Evolutionary conservation across 2,113 vertebrate genomes (phyloP).

Genomic region (Clarias macrocephalus): DNA sequence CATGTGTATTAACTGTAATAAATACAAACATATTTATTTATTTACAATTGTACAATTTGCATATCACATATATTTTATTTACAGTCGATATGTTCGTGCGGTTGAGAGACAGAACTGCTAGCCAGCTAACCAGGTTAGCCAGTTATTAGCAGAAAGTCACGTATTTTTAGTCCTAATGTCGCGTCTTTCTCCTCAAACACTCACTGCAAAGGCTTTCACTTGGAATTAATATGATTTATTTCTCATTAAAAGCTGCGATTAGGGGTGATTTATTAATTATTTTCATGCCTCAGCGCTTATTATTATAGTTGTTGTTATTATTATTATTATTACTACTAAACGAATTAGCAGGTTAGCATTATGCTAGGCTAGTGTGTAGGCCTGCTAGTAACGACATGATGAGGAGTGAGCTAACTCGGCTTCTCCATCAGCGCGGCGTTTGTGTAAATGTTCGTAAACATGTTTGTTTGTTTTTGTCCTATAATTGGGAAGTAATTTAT

Average conservation of each 20-base stretch:
- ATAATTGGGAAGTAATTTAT: neutral
- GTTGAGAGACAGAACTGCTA: too few relatives aligned
- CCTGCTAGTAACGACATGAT: neutral
- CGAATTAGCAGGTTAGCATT: conserved; percentile 2
- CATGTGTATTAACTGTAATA: neutral
- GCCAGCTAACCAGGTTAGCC: neutral
- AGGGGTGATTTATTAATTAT: neutral
- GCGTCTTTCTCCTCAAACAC: neutral
- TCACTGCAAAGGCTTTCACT: neutral
- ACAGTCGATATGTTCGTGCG: neutral
- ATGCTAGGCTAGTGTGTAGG: neutral
- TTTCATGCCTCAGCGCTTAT: neutral
- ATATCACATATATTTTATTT: neutral
- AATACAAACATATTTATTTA: neutral
- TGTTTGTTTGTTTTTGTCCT: too few relatives aligned
- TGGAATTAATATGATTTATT: neutral
- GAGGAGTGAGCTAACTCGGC: neutral
- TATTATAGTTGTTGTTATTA: neutral
- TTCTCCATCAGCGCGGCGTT: too few relatives aligned
- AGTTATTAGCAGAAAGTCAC: neutral
- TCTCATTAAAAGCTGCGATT: neutral
- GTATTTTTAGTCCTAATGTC: neutral
- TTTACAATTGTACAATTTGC: neutral
- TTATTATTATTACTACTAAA: neutral
- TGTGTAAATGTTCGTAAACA: too few relatives aligned